These are phyloP conservation scores for Ara ararauna DNA, from an alignment of 2,797 vertebrate species.

Conservation along the genomic window DNA sequence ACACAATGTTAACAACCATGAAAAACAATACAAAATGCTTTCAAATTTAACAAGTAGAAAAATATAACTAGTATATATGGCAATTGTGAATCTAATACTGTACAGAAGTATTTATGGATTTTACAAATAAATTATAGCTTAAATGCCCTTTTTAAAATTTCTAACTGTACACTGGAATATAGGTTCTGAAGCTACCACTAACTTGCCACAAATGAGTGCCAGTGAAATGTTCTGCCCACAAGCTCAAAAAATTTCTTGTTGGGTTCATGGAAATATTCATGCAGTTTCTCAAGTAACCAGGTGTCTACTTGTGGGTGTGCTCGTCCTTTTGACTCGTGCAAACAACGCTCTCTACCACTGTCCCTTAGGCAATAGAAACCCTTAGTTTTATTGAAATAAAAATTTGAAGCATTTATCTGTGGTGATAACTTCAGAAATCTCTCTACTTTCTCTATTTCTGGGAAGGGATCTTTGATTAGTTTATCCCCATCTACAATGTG, in stretches of 20 bases:
- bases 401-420: conserved; percentile 92
- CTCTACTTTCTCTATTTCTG: conserved; percentile 93
- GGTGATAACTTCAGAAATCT: conserved; percentile 88
- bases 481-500: conserved; percentile 94
- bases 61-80: conserved; percentile 90
- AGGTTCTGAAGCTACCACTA: conserved; percentile 12
- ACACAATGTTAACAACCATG: conserved; percentile 82
- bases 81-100: conserved; percentile 83
- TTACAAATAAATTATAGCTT: conserved; percentile 86
- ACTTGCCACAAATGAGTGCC: conserved; percentile 81
- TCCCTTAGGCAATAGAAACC: conserved; percentile 96
- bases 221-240: conserved; percentile 93
- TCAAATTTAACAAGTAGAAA: conserved; percentile 87
- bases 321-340: conserved; percentile 95
- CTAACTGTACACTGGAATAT: conserved; percentile 54
- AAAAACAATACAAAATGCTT: conserved; percentile 85
- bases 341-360: conserved; percentile 89
- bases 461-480: conserved; percentile 91
- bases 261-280: conserved; percentile 91
- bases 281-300: conserved; percentile 87
- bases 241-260: conserved; percentile 94
- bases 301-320: conserved; percentile 88
- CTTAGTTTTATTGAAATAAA: conserved; percentile 98
- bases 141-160: conserved; percentile 74
- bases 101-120: conserved; percentile 81